Evolutionary conservation across 2,113 vertebrate species (phyloP).

Genomic region (Beaufortia kweichowensis): DNA sequence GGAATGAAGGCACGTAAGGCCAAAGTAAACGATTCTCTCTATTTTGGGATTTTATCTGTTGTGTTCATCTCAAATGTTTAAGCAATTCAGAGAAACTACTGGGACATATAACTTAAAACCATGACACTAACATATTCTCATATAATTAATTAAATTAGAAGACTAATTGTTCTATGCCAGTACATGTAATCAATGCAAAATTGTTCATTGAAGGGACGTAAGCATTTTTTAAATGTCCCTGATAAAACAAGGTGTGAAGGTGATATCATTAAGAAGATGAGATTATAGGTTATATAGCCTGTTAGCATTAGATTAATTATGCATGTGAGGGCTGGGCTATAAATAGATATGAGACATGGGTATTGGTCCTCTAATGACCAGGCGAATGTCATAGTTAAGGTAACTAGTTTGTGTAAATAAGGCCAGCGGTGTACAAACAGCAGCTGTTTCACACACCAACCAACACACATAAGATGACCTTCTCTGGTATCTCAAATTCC

Average conservation of each 20-base stretch:
- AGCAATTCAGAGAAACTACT: too few species aligned
- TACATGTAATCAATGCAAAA: conserved; percentile 4
- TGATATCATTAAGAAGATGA: conserved; percentile 19
- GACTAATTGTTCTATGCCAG: background rate
- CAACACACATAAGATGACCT: conserved; percentile 67
- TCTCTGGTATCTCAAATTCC: conserved; percentile 68
- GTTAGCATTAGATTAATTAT: conserved; percentile 68
- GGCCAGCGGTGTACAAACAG: conserved; percentile 83
- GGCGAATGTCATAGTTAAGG: conserved; percentile 58
- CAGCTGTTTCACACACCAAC: conserved; percentile 61
- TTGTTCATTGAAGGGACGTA: background rate
- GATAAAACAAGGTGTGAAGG: conserved; percentile 15
- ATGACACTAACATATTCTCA: too few species aligned
- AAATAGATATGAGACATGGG: conserved; percentile 68
- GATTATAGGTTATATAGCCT: conserved; percentile 46
- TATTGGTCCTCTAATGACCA: conserved; percentile 47
- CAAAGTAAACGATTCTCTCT: too few species aligned
- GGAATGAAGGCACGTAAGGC: background rate
- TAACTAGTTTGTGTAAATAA: conserved; percentile 86
- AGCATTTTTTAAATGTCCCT: background rate
- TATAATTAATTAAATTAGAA: background rate
- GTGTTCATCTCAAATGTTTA: too few species aligned
- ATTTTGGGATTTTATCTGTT: too few species aligned
- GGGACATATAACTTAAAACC: too few species aligned
- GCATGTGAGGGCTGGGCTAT: conserved; percentile 68